Evolutionary conservation across 2,888 invertebrate species (phyloP).

Genomic region (Polydrusus cervinus): DNA sequence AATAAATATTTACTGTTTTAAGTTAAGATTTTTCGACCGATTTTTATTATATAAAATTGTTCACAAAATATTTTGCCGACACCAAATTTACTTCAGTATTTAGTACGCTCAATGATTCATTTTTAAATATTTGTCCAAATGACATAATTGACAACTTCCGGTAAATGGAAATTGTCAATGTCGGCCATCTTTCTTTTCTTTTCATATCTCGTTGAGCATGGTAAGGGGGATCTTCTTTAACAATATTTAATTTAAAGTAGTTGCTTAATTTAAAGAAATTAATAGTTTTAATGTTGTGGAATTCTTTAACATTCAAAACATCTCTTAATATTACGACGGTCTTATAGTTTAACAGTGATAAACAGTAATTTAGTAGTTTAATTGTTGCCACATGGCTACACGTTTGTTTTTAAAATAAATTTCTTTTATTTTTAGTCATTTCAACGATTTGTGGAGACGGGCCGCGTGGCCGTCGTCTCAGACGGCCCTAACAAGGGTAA

Average conservation of each 20-base stretch:
- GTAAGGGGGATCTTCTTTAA: constrained; percentile 27
- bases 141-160: constrained; percentile 38
- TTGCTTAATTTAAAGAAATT: constrained; percentile 1
- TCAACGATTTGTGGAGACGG: constrained; percentile 95
- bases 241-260: background rate
- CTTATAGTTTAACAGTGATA: background rate
- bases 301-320: background rate
- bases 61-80: too few species aligned
- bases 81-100: background rate
- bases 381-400: constrained; percentile 35
- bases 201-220: constrained; percentile 42
- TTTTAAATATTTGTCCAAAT: constrained; percentile 5
- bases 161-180: background rate
- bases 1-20: too few species aligned
- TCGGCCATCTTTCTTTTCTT: constrained; percentile 35
- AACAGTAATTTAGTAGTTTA: background rate
- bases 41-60: too few species aligned
- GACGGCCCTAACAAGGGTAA: constrained; percentile 94
- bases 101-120: background rate
- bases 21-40: too few species aligned
- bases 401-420: constrained; percentile 6
- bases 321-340: background rate
- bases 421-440: constrained; percentile 80
- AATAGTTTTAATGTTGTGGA: too few species aligned
- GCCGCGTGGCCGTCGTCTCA: constrained; percentile 96